Percentiles rank a stretch among this genome's conserved stretches.
These are phyloP conservation scores for Rousettus leschenaultii DNA, from an alignment of 2,113 vertebrate species.

Conservation along the genomic window DNA sequence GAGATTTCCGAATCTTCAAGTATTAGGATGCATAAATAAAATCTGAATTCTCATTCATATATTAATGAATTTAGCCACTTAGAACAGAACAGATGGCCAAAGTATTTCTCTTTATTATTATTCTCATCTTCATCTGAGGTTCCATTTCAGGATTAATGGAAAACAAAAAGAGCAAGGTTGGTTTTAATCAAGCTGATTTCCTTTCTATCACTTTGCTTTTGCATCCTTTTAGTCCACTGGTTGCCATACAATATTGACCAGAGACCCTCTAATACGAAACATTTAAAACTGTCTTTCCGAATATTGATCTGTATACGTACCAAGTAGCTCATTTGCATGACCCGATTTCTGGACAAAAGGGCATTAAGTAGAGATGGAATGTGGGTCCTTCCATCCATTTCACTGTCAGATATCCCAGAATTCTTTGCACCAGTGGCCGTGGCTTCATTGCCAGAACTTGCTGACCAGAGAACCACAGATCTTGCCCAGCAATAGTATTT, in stretches of 20 bases:
- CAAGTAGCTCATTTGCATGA: constrained; percentile 77
- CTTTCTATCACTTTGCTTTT: constrained; percentile 41
- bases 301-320: constrained; percentile 74
- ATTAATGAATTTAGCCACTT: constrained; percentile 62
- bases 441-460: constrained; percentile 73
- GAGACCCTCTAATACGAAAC: constrained; percentile 45
- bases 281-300: constrained; percentile 44
- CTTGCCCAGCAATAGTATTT: constrained; percentile 59
- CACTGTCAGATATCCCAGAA: constrained; percentile 75
- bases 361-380: constrained; percentile 74
- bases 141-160: constrained; percentile 54
- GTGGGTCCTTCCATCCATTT: constrained; percentile 73
- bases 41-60: constrained; percentile 51
- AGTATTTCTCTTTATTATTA: constrained; percentile 32
- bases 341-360: constrained; percentile 74
- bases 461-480: constrained; percentile 65
- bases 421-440: constrained; percentile 61
- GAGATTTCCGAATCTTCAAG: constrained; percentile 33
- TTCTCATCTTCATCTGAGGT: constrained; percentile 57
- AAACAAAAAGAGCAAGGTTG: constrained; percentile 48
- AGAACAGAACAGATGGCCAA: constrained; percentile 54
- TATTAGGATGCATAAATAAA: constrained; percentile 31
- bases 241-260: constrained; percentile 28
- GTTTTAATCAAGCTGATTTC: constrained; percentile 51
- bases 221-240: constrained; percentile 18